A percentile compares a stretch with the other conserved stretches of the same genome.
Conservation (phyloP, 2,888 invertebrate genomes). For the Nymphalis urticae region DNA sequence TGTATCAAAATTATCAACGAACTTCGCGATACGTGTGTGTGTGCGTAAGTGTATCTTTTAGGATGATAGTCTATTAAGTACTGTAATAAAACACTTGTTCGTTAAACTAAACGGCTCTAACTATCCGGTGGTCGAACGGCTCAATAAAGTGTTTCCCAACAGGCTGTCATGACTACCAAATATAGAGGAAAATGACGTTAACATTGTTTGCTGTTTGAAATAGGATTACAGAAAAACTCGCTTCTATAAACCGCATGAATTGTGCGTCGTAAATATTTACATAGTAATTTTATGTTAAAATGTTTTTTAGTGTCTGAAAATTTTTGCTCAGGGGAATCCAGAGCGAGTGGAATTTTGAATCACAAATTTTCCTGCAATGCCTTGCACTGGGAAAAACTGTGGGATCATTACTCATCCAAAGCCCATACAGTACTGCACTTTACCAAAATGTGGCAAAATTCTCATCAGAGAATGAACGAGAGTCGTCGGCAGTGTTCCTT, state of each 20-base stretch:
- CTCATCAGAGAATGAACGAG: too few relatives aligned
- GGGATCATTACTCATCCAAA: too few relatives aligned
- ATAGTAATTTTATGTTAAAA: neutral
- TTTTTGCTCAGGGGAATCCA: too few relatives aligned
- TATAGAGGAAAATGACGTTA: conserved; percentile 2
- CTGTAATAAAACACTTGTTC: neutral
- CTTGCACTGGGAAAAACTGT: too few relatives aligned
- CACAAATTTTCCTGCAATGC: too few relatives aligned
- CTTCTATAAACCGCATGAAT: neutral
- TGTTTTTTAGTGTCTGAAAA: neutral
- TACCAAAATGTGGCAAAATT: too few relatives aligned
- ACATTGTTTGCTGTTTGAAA: conserved; percentile 6
- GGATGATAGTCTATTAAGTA: neutral
- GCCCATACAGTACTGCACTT: too few relatives aligned
- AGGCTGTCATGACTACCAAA: neutral
- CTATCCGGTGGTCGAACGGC: neutral
- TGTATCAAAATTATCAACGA: too few relatives aligned
- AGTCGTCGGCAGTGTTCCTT: too few relatives aligned
- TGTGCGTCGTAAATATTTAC: neutral
- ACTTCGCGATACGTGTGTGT: too few relatives aligned
- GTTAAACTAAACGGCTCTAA: neutral
- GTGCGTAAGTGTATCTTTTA: too few relatives aligned
- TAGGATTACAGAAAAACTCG: conserved; percentile 2
- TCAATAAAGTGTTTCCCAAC: neutral
- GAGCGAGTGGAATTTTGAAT: too few relatives aligned